Conservation (phyloP, 2,888 invertebrate genomes). For the Tryphoninae sp. region DNA sequence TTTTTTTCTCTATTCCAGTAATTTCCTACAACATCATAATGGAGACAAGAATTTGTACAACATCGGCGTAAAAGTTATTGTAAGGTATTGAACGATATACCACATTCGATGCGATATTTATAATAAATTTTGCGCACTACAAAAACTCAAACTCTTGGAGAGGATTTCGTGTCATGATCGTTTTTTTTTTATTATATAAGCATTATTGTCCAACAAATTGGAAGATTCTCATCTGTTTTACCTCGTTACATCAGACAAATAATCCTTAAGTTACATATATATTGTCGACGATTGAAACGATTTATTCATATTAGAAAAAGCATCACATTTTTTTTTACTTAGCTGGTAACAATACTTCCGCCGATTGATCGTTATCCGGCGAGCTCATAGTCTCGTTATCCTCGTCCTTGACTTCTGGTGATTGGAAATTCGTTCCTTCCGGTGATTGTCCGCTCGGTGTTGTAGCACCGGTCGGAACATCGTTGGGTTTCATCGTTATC, state of each 20-base stretch:
- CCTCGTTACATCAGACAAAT: constrained; percentile 45
- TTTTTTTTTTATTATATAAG: constrained; percentile 30
- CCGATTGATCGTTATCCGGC: constrained; percentile 38
- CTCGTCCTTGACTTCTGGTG: constrained; percentile 20
- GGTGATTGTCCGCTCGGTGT: constrained; percentile 13
- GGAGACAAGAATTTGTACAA: constrained; percentile 73
- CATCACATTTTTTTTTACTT: constrained; percentile 29
- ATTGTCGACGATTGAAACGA: constrained; percentile 20
- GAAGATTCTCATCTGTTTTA: constrained; percentile 20
- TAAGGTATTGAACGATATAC: constrained; percentile 70
- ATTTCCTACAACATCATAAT: constrained; percentile 69
- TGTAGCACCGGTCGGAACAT: neutral
- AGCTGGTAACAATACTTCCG: constrained; percentile 54
- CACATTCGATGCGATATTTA: constrained; percentile 67
- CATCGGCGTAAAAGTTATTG: constrained; percentile 75
- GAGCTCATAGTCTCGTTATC: constrained; percentile 37
- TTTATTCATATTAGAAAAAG: constrained; percentile 21
- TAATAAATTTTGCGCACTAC: constrained; percentile 74
- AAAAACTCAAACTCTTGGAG: constrained; percentile 57
- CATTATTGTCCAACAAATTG: constrained; percentile 10
- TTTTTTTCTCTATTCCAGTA: constrained; percentile 76
- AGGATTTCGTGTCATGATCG: constrained; percentile 29
- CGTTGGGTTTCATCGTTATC: constrained; percentile 17
- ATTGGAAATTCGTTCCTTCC: neutral
- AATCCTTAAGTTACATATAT: constrained; percentile 11